These are phyloP conservation scores for Tyrophagus putrescentiae DNA, from an alignment of 1,140 invertebrate genomes.

Conservation along the genomic window DNA sequence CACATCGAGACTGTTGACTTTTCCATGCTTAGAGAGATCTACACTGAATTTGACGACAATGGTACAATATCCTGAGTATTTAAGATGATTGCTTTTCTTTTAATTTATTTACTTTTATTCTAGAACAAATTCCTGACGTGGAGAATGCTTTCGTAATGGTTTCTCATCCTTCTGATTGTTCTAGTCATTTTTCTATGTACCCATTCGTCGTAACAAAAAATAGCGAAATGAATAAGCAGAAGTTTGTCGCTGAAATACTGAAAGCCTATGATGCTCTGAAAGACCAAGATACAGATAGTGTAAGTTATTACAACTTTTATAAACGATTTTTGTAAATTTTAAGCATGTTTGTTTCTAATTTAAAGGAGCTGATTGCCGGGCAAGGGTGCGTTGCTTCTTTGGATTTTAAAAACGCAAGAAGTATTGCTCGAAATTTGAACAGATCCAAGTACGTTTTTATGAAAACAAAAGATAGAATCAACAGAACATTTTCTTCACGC, in stretches of 20 bases:
- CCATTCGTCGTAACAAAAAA: constrained; percentile 16
- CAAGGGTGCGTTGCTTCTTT: neutral
- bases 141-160: constrained; percentile 7
- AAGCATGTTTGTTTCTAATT: neutral
- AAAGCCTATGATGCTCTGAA: neutral
- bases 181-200: neutral
- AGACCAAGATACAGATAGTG: neutral
- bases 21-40: neutral
- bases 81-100: constrained; percentile 7
- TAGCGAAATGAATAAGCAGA: neutral
- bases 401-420: neutral
- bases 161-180: neutral
- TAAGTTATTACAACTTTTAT: neutral
- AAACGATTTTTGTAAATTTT: too few species aligned
- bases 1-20: constrained; percentile 19
- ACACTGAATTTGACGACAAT: neutral
- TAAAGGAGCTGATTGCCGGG: neutral
- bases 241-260: neutral
- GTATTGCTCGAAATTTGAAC: constrained; percentile 2
- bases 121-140: neutral
- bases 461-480: constrained; percentile 13
- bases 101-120: neutral
- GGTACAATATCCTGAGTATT: neutral
- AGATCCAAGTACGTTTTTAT: constrained; percentile 15
- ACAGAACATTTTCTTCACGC: constrained; percentile 6